A percentile compares a stretch with the other conserved stretches of the same genome.
These are phyloP conservation scores for Heteronetta atricapilla DNA, from an alignment of 2,113 vertebrate species.

Conservation along the genomic window DNA sequence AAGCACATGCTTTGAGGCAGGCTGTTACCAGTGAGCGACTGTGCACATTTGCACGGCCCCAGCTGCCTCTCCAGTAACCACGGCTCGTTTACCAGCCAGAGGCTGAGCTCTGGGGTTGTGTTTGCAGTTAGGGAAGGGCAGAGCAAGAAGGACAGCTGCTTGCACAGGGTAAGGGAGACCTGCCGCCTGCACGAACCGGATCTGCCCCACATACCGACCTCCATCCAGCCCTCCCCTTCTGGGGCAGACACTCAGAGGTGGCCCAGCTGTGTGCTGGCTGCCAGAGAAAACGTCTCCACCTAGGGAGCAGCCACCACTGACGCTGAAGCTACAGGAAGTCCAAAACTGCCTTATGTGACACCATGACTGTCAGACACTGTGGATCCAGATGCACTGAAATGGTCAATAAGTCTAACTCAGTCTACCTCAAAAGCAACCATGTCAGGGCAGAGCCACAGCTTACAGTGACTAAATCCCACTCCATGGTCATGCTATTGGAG, in stretches of 20 bases:
- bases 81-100: not conserved
- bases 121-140: not conserved
- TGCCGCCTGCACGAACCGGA: not conserved
- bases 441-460: not conserved
- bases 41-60: not conserved
- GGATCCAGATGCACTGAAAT: not conserved
- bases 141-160: not conserved
- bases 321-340: not conserved
- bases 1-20: not conserved
- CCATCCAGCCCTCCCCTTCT: not conserved
- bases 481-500: not conserved
- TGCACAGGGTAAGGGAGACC: not conserved
- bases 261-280: not conserved
- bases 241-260: not conserved
- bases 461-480: not conserved
- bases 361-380: rapidly evolving
- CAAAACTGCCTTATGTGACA: not conserved
- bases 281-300: not conserved
- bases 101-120: not conserved
- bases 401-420: not conserved
- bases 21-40: not conserved
- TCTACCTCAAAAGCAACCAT: not conserved
- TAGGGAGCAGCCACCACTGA: not conserved
- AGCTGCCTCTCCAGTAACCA: not conserved
- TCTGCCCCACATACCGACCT: not conserved